phyloP scores from a whole-genome alignment of 2,113 vertebrate species.

The Cyrtonyx montezumae region DNA sequence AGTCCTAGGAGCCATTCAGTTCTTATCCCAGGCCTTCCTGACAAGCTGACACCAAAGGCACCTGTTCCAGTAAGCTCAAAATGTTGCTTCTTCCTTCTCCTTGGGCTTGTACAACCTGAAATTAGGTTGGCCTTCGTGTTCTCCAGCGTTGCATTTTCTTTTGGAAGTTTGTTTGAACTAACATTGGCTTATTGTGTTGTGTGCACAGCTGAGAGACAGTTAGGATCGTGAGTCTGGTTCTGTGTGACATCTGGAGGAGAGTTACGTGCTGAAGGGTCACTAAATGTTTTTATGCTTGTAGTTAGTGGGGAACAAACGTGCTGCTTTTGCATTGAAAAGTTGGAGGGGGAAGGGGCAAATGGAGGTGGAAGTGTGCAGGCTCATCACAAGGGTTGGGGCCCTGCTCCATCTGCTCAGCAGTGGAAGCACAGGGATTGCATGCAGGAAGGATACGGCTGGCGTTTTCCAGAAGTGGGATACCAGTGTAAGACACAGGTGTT shows the following conservation, averaged over 20 bases:
- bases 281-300: neutral
- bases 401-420: accelerated
- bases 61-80: conserved; percentile 80
- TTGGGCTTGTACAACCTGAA: neutral
- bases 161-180: neutral
- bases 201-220: neutral
- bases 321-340: neutral
- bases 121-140: neutral
- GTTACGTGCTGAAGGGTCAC: neutral
- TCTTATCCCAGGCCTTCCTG: conserved; percentile 87
- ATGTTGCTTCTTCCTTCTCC: neutral
- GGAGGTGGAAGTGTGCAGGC: neutral
- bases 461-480: neutral
- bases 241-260: neutral
- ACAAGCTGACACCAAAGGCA: conserved; percentile 81
- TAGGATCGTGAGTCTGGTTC: neutral
- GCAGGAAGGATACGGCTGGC: neutral
- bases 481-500: neutral
- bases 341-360: neutral
- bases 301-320: neutral
- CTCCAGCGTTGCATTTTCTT: neutral
- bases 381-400: neutral
- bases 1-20: conserved; percentile 86
- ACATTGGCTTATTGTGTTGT: neutral
- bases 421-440: neutral